phyloP scores from a whole-genome alignment of 2,113 vertebrate genomes.

The Saguinus imperator region DNA sequence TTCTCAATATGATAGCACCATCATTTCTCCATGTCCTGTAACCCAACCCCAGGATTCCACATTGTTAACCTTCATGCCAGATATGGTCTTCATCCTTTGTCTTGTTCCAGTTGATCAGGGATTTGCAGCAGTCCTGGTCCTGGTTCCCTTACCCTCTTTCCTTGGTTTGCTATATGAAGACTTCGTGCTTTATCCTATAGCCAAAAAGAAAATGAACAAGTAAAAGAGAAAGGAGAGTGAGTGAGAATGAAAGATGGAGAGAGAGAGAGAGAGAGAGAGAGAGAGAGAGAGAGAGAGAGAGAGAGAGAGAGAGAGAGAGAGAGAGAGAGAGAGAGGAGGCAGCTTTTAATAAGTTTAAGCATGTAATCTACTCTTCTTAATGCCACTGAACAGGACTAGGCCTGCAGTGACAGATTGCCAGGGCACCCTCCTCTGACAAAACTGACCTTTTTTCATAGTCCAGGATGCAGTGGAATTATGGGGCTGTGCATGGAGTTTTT shows the following conservation, averaged over 20 bases:
- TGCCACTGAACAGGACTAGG: neutral
- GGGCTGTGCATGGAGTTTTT: neutral
- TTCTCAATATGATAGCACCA: fast-evolving
- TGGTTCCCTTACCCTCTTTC: neutral
- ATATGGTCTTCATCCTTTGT: neutral
- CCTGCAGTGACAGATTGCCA: neutral
- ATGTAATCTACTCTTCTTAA: neutral
- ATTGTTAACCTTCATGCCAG: neutral
- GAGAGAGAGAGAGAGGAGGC: neutral
- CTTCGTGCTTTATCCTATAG: neutral
- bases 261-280: neutral
- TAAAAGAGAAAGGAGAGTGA: neutral
- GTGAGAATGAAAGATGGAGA: neutral
- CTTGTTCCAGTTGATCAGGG: neutral
- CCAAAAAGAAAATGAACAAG: neutral
- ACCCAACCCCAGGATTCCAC: neutral
- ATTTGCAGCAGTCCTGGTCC: neutral
- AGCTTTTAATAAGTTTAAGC: neutral
- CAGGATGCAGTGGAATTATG: neutral
- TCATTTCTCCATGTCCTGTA: neutral
- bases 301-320: neutral
- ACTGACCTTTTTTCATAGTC: neutral
- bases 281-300: neutral
- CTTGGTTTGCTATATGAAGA: neutral
- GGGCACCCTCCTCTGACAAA: too few species aligned